Evolutionary conservation across 1,140 invertebrate species (phyloP), one percentile per base, ranked within the genome.

Genomic region (Eueides isabella): DNA sequence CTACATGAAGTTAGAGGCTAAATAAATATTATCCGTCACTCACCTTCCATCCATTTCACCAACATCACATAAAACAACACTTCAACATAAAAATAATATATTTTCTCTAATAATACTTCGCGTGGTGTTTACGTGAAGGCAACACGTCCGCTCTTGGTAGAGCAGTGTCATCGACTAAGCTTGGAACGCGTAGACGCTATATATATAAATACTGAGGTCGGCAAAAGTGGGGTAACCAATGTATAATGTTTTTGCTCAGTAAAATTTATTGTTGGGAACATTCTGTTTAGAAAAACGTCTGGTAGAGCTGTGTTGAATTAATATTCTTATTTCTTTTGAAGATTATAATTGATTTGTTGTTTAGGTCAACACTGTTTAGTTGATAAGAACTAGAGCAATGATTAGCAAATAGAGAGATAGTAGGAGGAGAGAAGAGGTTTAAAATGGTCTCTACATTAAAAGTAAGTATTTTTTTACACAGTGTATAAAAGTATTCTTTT

Each of bases 131-230:
- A 16, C n/a, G 23, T 44, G 0, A 19, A n/a, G 29, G 16, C 7
- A 29, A 55, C 23, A 67, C 71, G 38, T 26, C 71, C 41, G 63
- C 29, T 26, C 63, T 11, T 29, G 23, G 16, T 28, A 31, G 29
- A n/a, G 71, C 29, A 19, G 30, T 33, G 41, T 31, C 71, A 72
- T 66, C 71, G 71, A 72, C 71, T 72, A 61, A 66, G 19, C 29
- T 28, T 1, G 26, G 7, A 44, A 11, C 29, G 30, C 41, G 5
- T 33, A 48, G 29, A 44, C 30, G 38, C 38, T 72, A 72, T 72
- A 72, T 72, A 72, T 72, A 72, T 23, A 28, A 55, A 41, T 67
- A 38, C 26, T 33, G 55, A 33, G 14, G 35, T 35, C 65, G 35
- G 29, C 65, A 67, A 67, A 67, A 67, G 65, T 67, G 67, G 67